Conservation (phyloP, 2,113 vertebrate species). For the Corythaixoides concolor region DNA sequence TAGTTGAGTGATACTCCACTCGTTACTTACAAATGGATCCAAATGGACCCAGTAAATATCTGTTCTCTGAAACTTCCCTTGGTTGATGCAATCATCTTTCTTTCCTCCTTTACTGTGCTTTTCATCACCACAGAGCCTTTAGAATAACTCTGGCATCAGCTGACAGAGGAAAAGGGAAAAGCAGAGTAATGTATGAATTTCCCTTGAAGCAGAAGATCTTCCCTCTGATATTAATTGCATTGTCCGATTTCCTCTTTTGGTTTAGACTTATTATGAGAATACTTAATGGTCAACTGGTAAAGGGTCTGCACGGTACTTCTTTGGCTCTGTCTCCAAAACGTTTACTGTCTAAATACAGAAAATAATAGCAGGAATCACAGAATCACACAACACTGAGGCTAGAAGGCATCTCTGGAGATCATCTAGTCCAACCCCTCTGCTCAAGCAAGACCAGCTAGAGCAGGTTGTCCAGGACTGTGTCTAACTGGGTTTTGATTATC, state of each 20-base stretch:
- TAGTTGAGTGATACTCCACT: not conserved
- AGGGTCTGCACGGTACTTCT: not conserved
- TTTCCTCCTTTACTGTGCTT: not conserved
- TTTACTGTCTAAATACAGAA: not conserved
- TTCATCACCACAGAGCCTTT: not conserved
- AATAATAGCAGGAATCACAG: not conserved
- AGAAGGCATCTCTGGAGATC: not conserved
- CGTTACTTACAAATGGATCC: not conserved
- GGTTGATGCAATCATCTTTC: not conserved
- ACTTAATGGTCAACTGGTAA: not conserved
- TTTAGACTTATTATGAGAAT: not conserved
- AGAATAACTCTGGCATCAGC: not conserved
- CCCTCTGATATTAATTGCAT: not conserved
- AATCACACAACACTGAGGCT: not conserved
- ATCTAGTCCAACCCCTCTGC: not conserved
- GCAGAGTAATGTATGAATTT: not conserved
- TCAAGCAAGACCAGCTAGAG: not conserved
- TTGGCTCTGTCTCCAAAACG: not conserved
- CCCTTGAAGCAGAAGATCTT: not conserved
- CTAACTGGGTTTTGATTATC: not conserved
- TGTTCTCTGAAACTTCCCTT: not conserved
- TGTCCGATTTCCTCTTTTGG: not conserved
- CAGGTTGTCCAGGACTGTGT: not conserved
- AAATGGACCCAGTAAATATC: not conserved
- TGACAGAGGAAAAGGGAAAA: not conserved